Evolutionary conservation across 2,888 invertebrate genomes (phyloP).

Genomic region (Hyalella azteca): DNA sequence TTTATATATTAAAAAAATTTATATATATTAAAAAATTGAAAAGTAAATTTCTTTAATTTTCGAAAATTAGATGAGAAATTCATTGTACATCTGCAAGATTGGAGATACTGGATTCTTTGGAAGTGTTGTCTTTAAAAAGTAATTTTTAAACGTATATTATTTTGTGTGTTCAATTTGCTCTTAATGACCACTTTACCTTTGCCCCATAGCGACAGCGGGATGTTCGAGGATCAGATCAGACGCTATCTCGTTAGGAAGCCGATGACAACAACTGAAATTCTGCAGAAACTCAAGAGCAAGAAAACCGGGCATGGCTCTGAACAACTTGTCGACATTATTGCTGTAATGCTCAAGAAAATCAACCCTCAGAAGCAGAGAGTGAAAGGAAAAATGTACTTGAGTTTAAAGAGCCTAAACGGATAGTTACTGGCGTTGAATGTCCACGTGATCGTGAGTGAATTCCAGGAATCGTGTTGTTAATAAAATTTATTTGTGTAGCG

Average conservation of each 20-base stretch:
- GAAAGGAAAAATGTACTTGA: slow-evolving; percentile 93
- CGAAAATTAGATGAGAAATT: too few species aligned
- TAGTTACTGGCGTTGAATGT: not conserved
- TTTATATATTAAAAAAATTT: too few species aligned
- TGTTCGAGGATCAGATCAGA: slow-evolving; percentile 86
- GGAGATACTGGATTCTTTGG: too few species aligned
- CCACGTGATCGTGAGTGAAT: not conserved
- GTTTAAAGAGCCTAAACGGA: slow-evolving; percentile 70
- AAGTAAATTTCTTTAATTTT: too few species aligned
- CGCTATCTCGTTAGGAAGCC: slow-evolving; percentile 95
- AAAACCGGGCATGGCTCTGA: slow-evolving; percentile 89
- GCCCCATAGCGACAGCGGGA: slow-evolving; percentile 56
- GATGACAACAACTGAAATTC: slow-evolving; percentile 93
- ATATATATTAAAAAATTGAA: too few species aligned
- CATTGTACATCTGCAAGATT: too few species aligned
- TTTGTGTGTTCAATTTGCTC: not conserved
- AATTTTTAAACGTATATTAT: not conserved
- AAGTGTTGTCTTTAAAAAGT: too few species aligned
- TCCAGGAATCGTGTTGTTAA: too few species aligned
- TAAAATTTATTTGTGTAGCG: too few species aligned
- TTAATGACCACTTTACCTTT: not conserved
- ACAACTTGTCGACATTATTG: slow-evolving; percentile 90
- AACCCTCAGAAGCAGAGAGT: slow-evolving; percentile 91
- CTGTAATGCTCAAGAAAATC: slow-evolving; percentile 90
- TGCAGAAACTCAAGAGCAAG: slow-evolving; percentile 94